Conservation (phyloP, 1,140 invertebrate genomes). For the Nasonia giraulti region DNA sequence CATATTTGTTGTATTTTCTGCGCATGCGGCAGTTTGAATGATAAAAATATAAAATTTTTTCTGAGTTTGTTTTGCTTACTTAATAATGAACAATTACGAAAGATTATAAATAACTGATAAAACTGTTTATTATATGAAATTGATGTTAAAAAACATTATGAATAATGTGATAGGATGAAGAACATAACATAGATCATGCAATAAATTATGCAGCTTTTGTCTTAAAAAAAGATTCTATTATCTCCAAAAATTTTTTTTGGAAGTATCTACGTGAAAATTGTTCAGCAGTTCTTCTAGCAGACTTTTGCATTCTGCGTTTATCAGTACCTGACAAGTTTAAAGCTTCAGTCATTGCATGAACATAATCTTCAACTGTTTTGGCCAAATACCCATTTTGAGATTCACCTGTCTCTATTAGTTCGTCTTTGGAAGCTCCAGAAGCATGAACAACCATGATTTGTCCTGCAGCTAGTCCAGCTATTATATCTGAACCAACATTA, state of each 20-base stretch:
- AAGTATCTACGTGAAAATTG: conserved; percentile 27
- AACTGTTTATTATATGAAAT: not conserved
- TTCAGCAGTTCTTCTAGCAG: conserved; percentile 41
- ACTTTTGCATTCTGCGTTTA: conserved; percentile 33
- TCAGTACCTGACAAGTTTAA: not conserved
- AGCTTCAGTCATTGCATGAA: conserved; percentile 68
- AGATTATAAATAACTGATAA: not conserved
- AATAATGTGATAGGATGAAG: no score
- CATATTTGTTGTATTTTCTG: no score
- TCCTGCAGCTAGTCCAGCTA: conserved; percentile 98
- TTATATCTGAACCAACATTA: conserved; percentile 98
- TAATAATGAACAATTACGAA: not conserved
- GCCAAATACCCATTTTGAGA: conserved; percentile 89
- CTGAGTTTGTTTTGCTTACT: not conserved
- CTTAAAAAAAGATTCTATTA: conserved; percentile 7
- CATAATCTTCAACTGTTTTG: conserved; percentile 87
- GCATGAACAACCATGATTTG: conserved; percentile 95
- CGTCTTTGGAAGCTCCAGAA: conserved; percentile 93
- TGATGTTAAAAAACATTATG: no score
- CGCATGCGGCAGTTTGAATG: no score
- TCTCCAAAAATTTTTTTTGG: conserved; percentile 41
- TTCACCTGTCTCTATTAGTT: conserved; percentile 88
- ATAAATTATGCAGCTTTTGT: conserved; percentile 11
- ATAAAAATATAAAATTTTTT: no score
- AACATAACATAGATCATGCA: not conserved